Base-by-base conservation (phyloP, 2,113 vertebrate species). In the Aplodontia rufa region DNA sequence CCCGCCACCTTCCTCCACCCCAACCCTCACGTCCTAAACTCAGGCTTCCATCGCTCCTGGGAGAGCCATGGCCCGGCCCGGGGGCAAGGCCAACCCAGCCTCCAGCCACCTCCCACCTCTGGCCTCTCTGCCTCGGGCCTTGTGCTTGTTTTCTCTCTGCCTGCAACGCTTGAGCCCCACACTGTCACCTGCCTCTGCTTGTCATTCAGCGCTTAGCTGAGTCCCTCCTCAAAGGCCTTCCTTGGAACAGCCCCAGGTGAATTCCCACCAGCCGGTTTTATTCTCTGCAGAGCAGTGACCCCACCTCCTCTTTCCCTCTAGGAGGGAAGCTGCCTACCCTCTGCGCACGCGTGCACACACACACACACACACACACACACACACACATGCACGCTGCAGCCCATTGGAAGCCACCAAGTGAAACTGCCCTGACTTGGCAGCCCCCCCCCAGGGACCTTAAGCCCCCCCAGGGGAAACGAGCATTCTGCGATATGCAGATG, bases 351-450 rank as follows among this genome's bases (percentile, higher is more conserved):
- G n/a, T n/a, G n/a, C n/a, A n/a, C n/a, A n/a, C n/a, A n/a, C n/a
- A n/a, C 3, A 1, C n/a, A n/a, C 69, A 26, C 35, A 14, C 42
- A 7, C 37, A 32, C 47, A n/a, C n/a, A n/a, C n/a, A n/a, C n/a
- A n/a, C n/a, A n/a, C n/a, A n/a, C 3, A 1, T 6, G 0, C 0
- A 22, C 49, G 6, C 7, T 55, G 12, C 12, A 51, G 22, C 80
- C 20, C 32, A 6, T 26, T n/a, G n/a, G n/a, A n/a, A n/a, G n/a
- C n/a, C n/a, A n/a, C n/a, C n/a, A n/a, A n/a, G n/a, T n/a, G n/a
- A n/a, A n/a, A n/a, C n/a, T n/a, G n/a, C n/a, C n/a, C n/a, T n/a
- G n/a, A n/a, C n/a, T n/a, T n/a, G n/a, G n/a, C n/a, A n/a, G n/a
- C n/a, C n/a, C n/a, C n/a, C n/a, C n/a, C n/a, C n/a, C n/a, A n/a